phyloP scores from a whole-genome alignment of 2,113 vertebrate genomes.

The Phainopepla nitens region DNA sequence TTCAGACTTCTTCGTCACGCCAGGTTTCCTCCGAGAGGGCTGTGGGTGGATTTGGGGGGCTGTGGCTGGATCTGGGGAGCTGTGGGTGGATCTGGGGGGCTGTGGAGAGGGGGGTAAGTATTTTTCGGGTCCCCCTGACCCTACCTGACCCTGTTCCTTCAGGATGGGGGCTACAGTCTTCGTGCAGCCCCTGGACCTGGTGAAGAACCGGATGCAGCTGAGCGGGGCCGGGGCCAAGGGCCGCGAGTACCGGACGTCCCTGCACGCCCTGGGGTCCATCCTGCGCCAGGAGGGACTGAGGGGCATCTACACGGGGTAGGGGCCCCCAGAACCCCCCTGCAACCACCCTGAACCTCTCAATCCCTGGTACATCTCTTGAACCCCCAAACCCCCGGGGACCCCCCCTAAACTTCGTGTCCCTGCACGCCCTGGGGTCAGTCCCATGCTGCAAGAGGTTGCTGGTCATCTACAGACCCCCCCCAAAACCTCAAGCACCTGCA shows the following conservation, averaged over 20 bases:
- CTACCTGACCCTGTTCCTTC: neutral
- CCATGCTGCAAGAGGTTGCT: neutral
- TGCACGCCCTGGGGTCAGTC: too few species aligned
- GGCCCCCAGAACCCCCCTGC: fast-evolving
- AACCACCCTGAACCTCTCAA: neutral
- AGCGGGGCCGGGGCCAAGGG: neutral
- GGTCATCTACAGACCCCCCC: too few species aligned
- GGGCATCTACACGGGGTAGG: neutral
- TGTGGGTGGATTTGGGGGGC: neutral
- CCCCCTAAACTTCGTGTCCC: neutral
- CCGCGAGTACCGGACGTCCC: neutral
- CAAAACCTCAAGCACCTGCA: too few species aligned
- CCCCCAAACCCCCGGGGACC: too few species aligned
- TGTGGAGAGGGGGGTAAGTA: neutral
- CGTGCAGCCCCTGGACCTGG: neutral
- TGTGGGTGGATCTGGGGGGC: neutral
- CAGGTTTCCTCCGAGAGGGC: too few species aligned
- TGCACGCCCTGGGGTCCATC: neutral
- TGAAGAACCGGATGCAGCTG: neutral
- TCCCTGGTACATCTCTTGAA: neutral
- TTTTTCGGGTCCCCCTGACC: neutral
- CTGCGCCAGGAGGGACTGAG: neutral
- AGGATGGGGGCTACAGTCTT: neutral
- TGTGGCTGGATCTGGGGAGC: neutral
- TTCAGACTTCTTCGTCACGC: neutral